Percentiles rank a stretch among this genome's conserved stretches.
These are phyloP conservation scores for Geotrypetes seraphini DNA, from an alignment of 2,797 vertebrate genomes.

Conservation along the genomic window DNA sequence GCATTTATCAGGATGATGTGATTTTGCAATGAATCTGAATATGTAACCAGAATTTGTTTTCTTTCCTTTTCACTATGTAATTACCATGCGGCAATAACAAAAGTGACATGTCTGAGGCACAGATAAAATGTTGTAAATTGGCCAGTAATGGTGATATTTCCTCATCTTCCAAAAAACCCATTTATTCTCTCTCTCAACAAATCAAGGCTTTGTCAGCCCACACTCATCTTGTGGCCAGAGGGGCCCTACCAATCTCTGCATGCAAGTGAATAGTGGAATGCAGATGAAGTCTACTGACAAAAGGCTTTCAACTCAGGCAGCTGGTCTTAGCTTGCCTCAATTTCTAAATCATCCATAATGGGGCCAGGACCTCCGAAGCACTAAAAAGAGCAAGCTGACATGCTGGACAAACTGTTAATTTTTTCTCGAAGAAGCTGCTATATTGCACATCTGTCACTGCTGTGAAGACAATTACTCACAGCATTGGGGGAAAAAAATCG, in stretches of 20 bases:
- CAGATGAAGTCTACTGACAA: slow-evolving; percentile 71
- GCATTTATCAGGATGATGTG: slow-evolving; percentile 89
- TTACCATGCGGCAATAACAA: slow-evolving; percentile 96
- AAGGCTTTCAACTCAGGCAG: slow-evolving; percentile 61
- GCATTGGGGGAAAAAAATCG: slow-evolving; percentile 32
- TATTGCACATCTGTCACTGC: slow-evolving; percentile 92
- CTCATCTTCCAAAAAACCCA: slow-evolving; percentile 99
- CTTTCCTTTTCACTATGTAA: slow-evolving; percentile 75
- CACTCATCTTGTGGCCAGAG: slow-evolving; percentile 89
- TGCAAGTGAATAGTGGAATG: slow-evolving; percentile 69
- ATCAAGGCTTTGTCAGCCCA: slow-evolving; percentile 97
- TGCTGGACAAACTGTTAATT: slow-evolving; percentile 91
- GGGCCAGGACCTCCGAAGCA: slow-evolving; percentile 91
- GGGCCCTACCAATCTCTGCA: slow-evolving; percentile 70
- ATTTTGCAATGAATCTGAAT: slow-evolving; percentile 84
- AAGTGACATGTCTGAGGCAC: slow-evolving; percentile 99
- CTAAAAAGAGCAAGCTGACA: slow-evolving; percentile 91
- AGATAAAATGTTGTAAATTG: slow-evolving; percentile 99
- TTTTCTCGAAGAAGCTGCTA: slow-evolving; percentile 82
- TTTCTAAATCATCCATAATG: slow-evolving; percentile 98
- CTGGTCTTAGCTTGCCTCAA: slow-evolving; percentile 68
- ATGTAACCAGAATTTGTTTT: slow-evolving; percentile 70
- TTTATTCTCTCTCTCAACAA: slow-evolving; percentile 99
- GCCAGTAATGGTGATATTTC: slow-evolving; percentile 98
- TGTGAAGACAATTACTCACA: slow-evolving; percentile 68